phyloP scores from a whole-genome alignment of 2,888 invertebrate species.

The Acleris cristana region DNA sequence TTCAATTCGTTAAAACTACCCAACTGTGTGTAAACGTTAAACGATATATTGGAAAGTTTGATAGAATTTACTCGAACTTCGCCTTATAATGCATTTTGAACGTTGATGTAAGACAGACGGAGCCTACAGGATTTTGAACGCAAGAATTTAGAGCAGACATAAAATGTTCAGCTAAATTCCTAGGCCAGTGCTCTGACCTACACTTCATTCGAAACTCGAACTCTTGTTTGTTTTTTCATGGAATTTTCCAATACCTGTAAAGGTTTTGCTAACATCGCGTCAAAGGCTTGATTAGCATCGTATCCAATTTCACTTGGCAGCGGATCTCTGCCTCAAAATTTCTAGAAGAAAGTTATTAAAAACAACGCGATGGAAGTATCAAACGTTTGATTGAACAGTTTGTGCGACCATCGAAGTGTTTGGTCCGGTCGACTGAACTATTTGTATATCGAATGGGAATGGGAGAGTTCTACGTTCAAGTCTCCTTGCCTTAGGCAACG shows the following conservation, averaged over 20 bases:
- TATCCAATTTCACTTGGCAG: too few relatives aligned
- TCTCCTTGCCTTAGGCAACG: conserved; percentile 36
- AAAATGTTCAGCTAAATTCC: too few relatives aligned
- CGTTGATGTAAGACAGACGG: too few relatives aligned
- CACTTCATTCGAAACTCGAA: too few relatives aligned
- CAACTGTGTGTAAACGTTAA: conserved; percentile 9
- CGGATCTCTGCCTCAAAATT: too few relatives aligned
- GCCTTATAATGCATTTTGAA: not conserved
- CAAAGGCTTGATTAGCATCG: too few relatives aligned
- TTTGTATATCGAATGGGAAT: conserved; percentile 41
- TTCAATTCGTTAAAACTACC: conserved; percentile 29
- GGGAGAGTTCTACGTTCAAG: conserved; percentile 33
- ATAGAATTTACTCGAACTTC: conserved; percentile 1
- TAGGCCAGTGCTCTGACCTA: too few relatives aligned
- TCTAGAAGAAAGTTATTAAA: conserved; percentile 13
- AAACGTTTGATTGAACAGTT: conserved; percentile 44
- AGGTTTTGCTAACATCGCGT: too few relatives aligned
- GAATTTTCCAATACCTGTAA: too few relatives aligned
- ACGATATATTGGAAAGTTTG: conserved; percentile 10
- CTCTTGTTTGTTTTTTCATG: too few relatives aligned
- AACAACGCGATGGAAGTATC: conserved; percentile 48
- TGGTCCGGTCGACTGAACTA: conserved; percentile 43
- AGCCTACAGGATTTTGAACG: too few relatives aligned
- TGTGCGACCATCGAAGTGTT: conserved; percentile 39
- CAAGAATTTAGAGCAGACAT: too few relatives aligned